Conservation (phyloP, 2,888 invertebrate species). For the Drosophila peninsularis region DNA sequence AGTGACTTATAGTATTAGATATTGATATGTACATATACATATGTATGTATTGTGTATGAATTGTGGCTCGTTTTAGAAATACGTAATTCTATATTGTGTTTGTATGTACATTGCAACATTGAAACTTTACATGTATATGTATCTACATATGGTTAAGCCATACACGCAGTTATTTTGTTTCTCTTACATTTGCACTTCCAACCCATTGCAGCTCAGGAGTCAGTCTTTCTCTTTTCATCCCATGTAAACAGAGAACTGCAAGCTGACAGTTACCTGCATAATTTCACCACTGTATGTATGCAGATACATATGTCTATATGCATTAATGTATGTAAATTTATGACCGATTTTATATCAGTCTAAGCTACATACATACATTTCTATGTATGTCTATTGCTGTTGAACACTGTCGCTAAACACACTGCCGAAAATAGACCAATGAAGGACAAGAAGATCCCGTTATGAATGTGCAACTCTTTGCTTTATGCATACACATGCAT, state of each 20-base stretch:
- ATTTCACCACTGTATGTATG: neutral
- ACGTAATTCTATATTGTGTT: neutral
- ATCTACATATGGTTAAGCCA: neutral
- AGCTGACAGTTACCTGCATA: neutral
- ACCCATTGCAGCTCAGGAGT: neutral
- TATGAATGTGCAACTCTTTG: conserved; percentile 5
- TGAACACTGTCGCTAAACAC: neutral
- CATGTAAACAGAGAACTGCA: neutral
- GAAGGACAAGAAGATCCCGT: neutral
- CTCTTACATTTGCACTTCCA: neutral
- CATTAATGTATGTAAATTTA: no score
- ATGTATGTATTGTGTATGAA: neutral
- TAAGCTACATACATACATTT: neutral
- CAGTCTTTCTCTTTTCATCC: neutral
- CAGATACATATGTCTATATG: neutral
- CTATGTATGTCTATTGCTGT: neutral
- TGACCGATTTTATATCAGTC: no score
- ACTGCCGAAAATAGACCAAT: neutral
- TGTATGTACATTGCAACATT: neutral
- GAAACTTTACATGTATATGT: neutral
- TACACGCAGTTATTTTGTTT: neutral
- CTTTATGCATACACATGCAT: neutral
- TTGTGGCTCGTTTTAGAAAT: neutral
- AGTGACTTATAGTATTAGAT: neutral
- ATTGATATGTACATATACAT: neutral